Base-by-base conservation (phyloP, 2,113 vertebrate species). In the Tricholaema leucomelas region DNA sequence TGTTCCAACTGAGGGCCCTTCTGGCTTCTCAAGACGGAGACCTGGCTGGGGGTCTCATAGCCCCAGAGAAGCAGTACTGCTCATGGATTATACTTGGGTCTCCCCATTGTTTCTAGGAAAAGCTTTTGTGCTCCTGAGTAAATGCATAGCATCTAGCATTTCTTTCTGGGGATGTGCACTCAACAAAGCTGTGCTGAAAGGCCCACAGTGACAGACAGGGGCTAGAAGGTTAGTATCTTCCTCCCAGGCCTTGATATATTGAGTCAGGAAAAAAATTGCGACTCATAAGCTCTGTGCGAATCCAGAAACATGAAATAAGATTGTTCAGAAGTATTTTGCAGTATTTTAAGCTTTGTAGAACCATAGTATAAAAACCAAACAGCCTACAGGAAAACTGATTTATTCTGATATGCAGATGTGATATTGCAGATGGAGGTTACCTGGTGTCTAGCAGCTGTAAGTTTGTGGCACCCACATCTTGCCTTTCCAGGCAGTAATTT, bases 1-100 rank as follows among this genome's bases (percentile, higher is more conserved):
- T 5, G 15, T 6, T 35, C 36, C 20, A 65, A 2, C 12, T 0
- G 0, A 21, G 69, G 30, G 38, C 8, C 30, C 6, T 55, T 74
- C 71, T 40, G 44, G 19, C 59, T 33, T 18, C 67, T 65, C 15
- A 8, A 27, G 63, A 9, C 7, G 12, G 20, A 59, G 13, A 55
- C 28, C 30, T 38, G 25, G 38, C 18, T n/a, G 42, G 13, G 28
- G 21, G 12, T 44, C 27, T 27, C 3, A 0, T 10, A 73, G 52
- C 60, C 20, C 54, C 4, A 5, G 33, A 46, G 60, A 28, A 38
- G 24, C 42, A 27, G 2, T 12, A 12, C 46, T 50, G 36, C 58
- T 60, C 28, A 1, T 11, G 52, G 31, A 1, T 27, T 44, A 5
- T 48, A 18, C 48, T 70, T 44, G 59, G 18, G 3, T 36, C 14